Base-by-base conservation (phyloP, 2,888 invertebrate species). In the Hypselothyrea guttata region DNA sequence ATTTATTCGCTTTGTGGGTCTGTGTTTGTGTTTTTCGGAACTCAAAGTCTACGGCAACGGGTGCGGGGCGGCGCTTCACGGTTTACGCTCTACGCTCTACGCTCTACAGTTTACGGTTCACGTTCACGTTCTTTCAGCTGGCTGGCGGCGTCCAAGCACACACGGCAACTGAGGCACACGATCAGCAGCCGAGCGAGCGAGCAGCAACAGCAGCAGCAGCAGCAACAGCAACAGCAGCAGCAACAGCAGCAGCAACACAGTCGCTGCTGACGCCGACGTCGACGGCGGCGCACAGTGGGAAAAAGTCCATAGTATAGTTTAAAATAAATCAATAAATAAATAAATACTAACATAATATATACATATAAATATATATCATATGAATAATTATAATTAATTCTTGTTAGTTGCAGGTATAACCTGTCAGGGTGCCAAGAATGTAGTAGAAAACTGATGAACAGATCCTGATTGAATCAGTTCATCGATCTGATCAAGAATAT, bases 61-160 rank as follows among this genome's bases (percentile, higher is more conserved):
- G 9, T n/a, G 22, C 7, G 11, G 34, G 11, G n/a, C 42, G 64
- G 44, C 42, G 37, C 13, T 63, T 46, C 42, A 57, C 71, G 64
- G 48, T 58, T 60, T 16, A 13, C 37, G 31, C 11, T 30, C 4
- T 13, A 15, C 33, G 34, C 9, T 28, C 4, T n/a, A 28, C 5
- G 8, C 7, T 28, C 28, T 28, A n/a, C n/a, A n/a, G n/a, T n/a
- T 7, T 9, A 28, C 28, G 33, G 22, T 16, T 16, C 30, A 30
- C 33, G 40, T 46, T 55, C 67, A 65, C 65, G 65, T 64, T 75
- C 42, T 67, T 55, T 76, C 53, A 64, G 63, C 56, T 75, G 57
- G 83, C 62, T 63, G 70, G 69, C 70, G 75, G 79, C 76, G 60
- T 71, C 72, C 79, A 83, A 76, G 76, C 76, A 53, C 81, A 76